phyloP scores from a whole-genome alignment of 2,113 vertebrate species.

The Lichenostomus cassidix region DNA sequence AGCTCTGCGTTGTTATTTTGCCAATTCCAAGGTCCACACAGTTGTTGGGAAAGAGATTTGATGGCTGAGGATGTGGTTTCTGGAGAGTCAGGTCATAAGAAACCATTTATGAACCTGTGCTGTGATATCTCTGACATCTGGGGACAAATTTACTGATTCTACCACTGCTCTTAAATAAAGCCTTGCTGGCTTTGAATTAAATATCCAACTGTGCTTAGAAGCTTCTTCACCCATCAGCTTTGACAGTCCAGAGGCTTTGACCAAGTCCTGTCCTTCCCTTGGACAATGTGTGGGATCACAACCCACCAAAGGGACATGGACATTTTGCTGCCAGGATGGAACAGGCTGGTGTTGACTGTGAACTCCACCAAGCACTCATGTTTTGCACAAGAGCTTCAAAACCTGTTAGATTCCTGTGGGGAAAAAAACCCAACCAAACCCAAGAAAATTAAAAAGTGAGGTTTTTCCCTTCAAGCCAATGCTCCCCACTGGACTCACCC shows the following conservation, averaged over 20 bases:
- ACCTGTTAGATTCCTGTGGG: not conserved
- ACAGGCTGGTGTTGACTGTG: not conserved
- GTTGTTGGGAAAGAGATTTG: not conserved
- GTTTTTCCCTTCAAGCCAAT: not conserved
- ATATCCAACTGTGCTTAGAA: not conserved
- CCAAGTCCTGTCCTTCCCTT: not conserved
- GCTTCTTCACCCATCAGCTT: not conserved
- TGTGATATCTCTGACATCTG: not conserved
- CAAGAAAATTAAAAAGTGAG: not conserved
- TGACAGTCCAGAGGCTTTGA: not conserved
- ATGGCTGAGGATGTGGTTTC: not conserved
- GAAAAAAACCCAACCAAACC: not conserved
- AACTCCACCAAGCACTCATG: not conserved
- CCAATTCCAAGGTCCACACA: not conserved
- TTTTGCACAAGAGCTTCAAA: not conserved
- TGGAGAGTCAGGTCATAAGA: not conserved
- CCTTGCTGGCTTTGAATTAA: not conserved
- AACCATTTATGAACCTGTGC: not conserved
- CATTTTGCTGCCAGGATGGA: not conserved
- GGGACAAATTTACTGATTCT: not conserved
- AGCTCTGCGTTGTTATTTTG: not conserved
- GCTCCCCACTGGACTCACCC: not conserved
- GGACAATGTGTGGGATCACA: not conserved
- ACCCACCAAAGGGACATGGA: fast-evolving
- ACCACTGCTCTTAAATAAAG: not conserved